A percentile compares a stretch with the other conserved stretches of the same genome.
These are phyloP conservation scores for Poecilia velifera DNA, from an alignment of 2,797 vertebrate species.

Conservation along the genomic window DNA sequence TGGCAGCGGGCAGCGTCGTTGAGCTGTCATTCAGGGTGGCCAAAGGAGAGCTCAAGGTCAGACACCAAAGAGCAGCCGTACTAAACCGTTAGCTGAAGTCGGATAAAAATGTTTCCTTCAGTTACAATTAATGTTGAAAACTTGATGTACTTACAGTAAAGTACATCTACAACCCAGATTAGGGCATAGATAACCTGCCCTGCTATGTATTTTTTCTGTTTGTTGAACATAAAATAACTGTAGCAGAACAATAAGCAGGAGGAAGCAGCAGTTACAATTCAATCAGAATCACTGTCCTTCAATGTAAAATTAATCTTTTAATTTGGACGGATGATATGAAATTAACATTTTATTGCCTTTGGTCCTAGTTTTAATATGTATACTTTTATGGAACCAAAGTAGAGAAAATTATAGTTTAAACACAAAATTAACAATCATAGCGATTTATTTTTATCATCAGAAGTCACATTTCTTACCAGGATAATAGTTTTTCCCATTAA, in stretches of 20 bases:
- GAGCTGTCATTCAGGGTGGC: constrained; percentile 94
- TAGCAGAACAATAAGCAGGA: too few species aligned
- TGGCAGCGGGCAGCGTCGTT: constrained; percentile 92
- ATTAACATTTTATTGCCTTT: background rate
- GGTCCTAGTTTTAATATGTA: background rate
- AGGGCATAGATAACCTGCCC: background rate
- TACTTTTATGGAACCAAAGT: background rate
- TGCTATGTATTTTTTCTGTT: too few species aligned
- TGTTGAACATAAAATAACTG: too few species aligned
- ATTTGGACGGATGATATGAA: background rate
- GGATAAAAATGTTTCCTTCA: background rate
- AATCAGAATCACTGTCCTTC: too few species aligned
- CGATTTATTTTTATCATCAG: background rate
- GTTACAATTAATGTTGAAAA: background rate
- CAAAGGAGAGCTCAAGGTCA: constrained; percentile 92
- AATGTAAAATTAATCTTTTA: too few species aligned
- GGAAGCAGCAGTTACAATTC: too few species aligned
- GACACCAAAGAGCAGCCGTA: background rate
- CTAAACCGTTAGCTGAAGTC: background rate
- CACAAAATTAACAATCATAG: background rate
- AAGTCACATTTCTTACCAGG: background rate
- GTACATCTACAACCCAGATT: background rate
- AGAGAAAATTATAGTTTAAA: background rate
- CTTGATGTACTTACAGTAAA: background rate
- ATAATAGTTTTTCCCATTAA: background rate